Percentiles rank a stretch among this genome's conserved stretches.
Conservation (phyloP, 2,113 vertebrate genomes). For the Plotosus lineatus region DNA sequence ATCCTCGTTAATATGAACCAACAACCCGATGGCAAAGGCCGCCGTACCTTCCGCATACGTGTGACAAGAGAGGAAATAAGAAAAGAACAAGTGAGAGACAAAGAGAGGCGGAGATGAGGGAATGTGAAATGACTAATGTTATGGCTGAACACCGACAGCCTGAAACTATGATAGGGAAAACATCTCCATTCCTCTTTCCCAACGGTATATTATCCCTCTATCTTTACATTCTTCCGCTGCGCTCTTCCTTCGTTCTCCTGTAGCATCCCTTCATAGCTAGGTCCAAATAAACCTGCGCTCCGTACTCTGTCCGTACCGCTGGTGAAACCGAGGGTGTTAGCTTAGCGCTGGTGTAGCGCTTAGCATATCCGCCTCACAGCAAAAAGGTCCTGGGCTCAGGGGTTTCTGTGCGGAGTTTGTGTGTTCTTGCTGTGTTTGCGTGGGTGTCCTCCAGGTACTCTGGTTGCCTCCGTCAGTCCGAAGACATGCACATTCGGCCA, state of each 20-base stretch:
- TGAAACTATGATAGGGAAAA: conserved; percentile 71
- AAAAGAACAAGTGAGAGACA: conserved; percentile 59
- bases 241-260: conserved; percentile 12
- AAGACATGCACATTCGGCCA: too few species aligned
- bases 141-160: conserved; percentile 76
- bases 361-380: too few species aligned
- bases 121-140: conserved; percentile 80
- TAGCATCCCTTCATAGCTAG: conserved; percentile 32
- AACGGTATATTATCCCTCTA: conserved; percentile 20
- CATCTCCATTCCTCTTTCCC: conserved; percentile 63
- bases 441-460: too few species aligned
- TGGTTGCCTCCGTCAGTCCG: too few species aligned
- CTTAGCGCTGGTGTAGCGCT: too few species aligned
- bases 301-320: not conserved
- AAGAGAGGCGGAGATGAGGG: conserved; percentile 71
- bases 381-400: too few species aligned
- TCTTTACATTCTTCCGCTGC: conserved; percentile 20
- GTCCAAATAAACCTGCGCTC: conserved; percentile 5
- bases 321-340: too few species aligned
- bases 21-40: conserved; percentile 2
- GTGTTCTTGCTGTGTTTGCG: too few species aligned
- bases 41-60: not conserved
- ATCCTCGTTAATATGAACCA: conserved; percentile 52
- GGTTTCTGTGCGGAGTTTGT: too few species aligned
- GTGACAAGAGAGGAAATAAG: not conserved